A percentile compares a stretch with the other conserved stretches of the same genome.
Evolutionary conservation across 2,113 vertebrate genomes (phyloP).

Genomic region (Silurus asotus): DNA sequence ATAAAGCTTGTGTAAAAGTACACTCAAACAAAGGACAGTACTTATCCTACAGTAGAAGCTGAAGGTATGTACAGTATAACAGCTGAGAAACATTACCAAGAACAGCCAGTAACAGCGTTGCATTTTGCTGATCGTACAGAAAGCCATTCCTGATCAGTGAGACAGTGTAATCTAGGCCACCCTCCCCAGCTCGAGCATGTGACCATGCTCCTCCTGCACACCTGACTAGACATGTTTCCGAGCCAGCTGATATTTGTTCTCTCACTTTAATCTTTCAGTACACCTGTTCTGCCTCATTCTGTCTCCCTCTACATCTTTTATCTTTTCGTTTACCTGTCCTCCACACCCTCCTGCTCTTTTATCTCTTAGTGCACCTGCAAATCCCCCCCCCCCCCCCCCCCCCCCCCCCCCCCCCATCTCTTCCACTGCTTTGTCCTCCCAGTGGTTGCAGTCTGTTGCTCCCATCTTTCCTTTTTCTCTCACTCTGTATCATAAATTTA

Average conservation of each 20-base stretch:
- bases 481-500: background rate
- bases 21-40: background rate
- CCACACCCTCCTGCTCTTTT: constrained; percentile 37
- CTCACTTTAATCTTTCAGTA: constrained; percentile 53
- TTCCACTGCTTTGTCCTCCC: background rate
- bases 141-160: constrained; percentile 18
- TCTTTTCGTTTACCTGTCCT: constrained; percentile 53
- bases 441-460: constrained; percentile 2
- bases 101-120: constrained; percentile 7
- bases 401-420: too few relatives aligned
- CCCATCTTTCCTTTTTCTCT: constrained; percentile 11
- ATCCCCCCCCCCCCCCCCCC: background rate
- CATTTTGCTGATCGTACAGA: constrained; percentile 34
- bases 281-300: constrained; percentile 54
- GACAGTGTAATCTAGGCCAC: constrained; percentile 40
- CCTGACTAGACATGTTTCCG: constrained; percentile 43
- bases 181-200: constrained; percentile 22
- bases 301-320: constrained; percentile 51
- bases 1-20: background rate
- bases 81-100: constrained; percentile 18
- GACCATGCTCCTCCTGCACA: constrained; percentile 32
- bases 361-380: constrained; percentile 48
- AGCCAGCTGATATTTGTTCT: constrained; percentile 46
- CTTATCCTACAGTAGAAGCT: background rate
- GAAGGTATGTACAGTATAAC: background rate